Evolutionary conservation across 1,140 invertebrate genomes (phyloP).

Genomic region (Aphelenchoides besseyi): DNA sequence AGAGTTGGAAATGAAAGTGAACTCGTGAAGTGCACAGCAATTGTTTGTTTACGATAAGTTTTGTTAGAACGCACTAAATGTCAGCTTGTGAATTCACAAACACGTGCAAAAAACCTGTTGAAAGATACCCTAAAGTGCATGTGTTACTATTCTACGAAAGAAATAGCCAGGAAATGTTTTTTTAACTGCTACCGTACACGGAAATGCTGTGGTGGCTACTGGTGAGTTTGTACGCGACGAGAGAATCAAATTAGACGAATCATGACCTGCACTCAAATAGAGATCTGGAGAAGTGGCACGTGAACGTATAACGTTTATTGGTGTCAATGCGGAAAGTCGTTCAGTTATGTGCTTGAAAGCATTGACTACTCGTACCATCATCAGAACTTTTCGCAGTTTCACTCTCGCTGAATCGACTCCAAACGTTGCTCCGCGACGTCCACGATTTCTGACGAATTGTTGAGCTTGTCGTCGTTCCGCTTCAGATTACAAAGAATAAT

Average conservation of each 20-base stretch:
- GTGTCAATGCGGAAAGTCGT: conserved; percentile 26
- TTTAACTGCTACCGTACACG: conserved; percentile 18
- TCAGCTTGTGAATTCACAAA: too few species aligned
- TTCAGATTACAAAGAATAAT: not conserved
- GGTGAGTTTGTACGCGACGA: not conserved
- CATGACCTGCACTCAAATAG: not conserved
- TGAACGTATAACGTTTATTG: conserved; percentile 32
- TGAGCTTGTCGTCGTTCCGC: conserved; percentile 9
- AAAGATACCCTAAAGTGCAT: too few species aligned
- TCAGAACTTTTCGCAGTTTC: conserved; percentile 56
- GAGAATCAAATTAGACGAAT: not conserved
- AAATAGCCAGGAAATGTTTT: conserved; percentile 3
- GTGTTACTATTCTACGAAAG: too few species aligned
- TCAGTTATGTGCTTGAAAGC: conserved; percentile 46
- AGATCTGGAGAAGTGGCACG: conserved; percentile 30
- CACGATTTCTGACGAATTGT: conserved; percentile 25
- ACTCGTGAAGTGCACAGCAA: too few species aligned
- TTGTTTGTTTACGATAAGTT: too few species aligned
- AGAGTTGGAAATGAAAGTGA: too few species aligned
- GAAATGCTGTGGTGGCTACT: conserved; percentile 22
- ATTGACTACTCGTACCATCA: conserved; percentile 56
- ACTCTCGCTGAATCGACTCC: conserved; percentile 48
- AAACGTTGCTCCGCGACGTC: conserved; percentile 44
- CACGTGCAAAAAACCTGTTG: too few species aligned
- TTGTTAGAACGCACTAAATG: too few species aligned